Evolutionary conservation across 1,140 invertebrate genomes (phyloP).

Genomic region (Andrena cerasifolii): DNA sequence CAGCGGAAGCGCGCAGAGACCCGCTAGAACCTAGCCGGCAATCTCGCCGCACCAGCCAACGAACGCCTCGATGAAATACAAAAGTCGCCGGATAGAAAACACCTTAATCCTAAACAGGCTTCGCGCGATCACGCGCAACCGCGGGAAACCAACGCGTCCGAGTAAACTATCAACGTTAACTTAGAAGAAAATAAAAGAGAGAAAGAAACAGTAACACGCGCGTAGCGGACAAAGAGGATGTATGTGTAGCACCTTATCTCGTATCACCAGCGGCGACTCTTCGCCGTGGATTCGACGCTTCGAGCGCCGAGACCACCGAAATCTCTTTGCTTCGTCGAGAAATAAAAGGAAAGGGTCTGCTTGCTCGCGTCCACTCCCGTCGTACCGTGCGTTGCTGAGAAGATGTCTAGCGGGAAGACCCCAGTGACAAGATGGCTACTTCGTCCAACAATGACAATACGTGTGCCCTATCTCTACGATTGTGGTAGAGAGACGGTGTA

Average conservation of each 20-base stretch:
- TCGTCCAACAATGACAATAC: too few species aligned
- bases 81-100: conserved; percentile 2
- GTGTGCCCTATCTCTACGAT: too few species aligned
- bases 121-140: background rate
- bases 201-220: conserved; percentile 44
- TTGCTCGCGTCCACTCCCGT: background rate
- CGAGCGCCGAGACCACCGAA: conserved; percentile 10
- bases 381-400: too few species aligned
- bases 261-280: conserved; percentile 63
- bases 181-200: background rate
- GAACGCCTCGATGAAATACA: background rate
- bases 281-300: conserved; percentile 2
- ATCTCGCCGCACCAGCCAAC: background rate
- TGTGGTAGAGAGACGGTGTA: too few species aligned
- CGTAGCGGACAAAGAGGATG: conserved; percentile 35
- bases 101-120: conserved; percentile 5
- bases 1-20: too few species aligned
- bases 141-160: background rate
- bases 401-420: too few species aligned
- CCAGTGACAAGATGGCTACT: too few species aligned
- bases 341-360: conserved; percentile 2
- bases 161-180: background rate
- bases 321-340: background rate
- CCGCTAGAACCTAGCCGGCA: background rate
- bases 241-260: conserved; percentile 74